A percentile compares a stretch with the other conserved stretches of the same genome.
These are phyloP conservation scores for Etheostoma spectabile DNA, from an alignment of 2,113 vertebrate genomes.

Conservation along the genomic window DNA sequence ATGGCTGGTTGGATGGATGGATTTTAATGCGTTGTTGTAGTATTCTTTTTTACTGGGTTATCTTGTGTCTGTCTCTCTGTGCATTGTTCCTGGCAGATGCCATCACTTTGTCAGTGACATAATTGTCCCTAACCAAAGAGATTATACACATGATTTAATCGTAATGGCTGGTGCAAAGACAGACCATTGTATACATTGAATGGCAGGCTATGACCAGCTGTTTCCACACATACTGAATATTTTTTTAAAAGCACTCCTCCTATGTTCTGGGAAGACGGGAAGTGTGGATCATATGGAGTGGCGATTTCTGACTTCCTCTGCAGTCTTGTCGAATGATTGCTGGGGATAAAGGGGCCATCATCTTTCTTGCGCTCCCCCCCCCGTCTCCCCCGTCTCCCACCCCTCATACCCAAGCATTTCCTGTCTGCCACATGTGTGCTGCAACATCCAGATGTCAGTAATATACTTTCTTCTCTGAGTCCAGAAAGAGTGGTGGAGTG, in stretches of 20 bases:
- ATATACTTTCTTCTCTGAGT: slow-evolving; percentile 25
- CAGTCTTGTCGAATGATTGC: slow-evolving; percentile 71
- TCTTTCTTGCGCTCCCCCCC: slow-evolving; percentile 36
- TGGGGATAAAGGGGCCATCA: slow-evolving; percentile 68
- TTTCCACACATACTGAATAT: slow-evolving; percentile 34
- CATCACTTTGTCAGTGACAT: slow-evolving; percentile 46
- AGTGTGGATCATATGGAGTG: slow-evolving; percentile 68
- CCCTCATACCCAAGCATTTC: slow-evolving; percentile 40
- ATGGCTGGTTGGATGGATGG: too few species aligned
- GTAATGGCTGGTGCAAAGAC: slow-evolving; percentile 55
- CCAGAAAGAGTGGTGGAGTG: slow-evolving; percentile 8
- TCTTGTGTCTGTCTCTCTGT: neutral
- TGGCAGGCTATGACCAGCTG: slow-evolving; percentile 57
- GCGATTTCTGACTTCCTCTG: slow-evolving; percentile 74
- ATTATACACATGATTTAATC: slow-evolving; percentile 63
- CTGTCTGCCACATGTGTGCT: slow-evolving; percentile 73
- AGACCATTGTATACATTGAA: slow-evolving; percentile 50
- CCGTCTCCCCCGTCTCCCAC: neutral
- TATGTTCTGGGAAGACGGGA: slow-evolving; percentile 58
- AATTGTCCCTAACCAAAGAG: slow-evolving; percentile 47
- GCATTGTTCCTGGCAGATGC: slow-evolving; percentile 45
- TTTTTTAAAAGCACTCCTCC: slow-evolving; percentile 43
- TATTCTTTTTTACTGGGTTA: slow-evolving; percentile 14
- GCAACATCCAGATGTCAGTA: slow-evolving; percentile 49
- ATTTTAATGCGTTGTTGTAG: too few species aligned